These are phyloP conservation scores for Halcyon chelicuti DNA, from an alignment of 2,797 vertebrate genomes.

Conservation along the genomic window DNA sequence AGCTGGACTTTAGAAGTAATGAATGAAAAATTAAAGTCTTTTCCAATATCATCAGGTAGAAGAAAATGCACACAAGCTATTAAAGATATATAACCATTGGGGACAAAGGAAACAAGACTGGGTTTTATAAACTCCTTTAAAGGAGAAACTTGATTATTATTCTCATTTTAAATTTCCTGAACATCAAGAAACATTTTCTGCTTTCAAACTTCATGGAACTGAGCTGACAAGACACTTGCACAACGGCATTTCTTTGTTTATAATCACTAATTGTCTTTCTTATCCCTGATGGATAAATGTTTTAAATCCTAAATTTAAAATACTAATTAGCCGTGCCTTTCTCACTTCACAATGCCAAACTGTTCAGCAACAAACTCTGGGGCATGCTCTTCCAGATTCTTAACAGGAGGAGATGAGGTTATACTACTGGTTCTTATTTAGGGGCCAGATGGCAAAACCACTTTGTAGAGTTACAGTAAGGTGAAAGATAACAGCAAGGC, in stretches of 20 bases:
- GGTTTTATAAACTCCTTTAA: neutral
- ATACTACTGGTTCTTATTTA: neutral
- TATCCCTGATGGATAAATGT: neutral
- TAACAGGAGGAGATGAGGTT: neutral
- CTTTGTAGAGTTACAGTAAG: neutral
- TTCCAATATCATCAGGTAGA: neutral
- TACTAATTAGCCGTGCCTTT: neutral
- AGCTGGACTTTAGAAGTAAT: neutral
- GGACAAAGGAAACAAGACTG: neutral
- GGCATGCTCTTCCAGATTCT: neutral
- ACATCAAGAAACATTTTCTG: neutral
- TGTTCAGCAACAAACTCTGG: neutral
- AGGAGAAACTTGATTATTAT: neutral
- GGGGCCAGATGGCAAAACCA: neutral
- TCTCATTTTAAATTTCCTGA: neutral
- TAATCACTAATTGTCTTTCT: neutral
- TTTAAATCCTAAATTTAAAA: neutral
- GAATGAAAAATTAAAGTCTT: neutral
- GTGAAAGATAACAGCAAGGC: neutral
- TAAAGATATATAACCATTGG: neutral
- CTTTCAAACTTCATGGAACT: neutral
- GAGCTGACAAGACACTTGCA: rapidly evolving
- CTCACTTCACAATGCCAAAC: neutral
- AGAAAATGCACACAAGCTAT: neutral
- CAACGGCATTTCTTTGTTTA: neutral